Base-by-base conservation (phyloP, 2,113 vertebrate genomes). In the Channa maculata region DNA sequence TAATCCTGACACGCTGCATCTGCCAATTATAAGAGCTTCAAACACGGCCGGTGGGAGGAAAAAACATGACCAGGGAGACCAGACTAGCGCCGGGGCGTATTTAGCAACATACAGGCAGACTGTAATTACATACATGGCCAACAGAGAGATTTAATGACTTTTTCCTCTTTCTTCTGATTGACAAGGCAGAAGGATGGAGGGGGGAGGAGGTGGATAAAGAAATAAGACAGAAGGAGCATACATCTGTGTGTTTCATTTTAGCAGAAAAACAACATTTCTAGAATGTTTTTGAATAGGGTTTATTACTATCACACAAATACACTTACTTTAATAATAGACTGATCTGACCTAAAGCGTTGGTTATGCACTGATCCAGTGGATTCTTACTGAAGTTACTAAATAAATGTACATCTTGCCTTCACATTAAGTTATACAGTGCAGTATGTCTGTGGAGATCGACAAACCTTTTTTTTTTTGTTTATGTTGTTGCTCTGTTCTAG, bases 41-140 rank as follows among this genome's bases (percentile, higher is more conserved):
- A 94, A 94, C 92, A 92, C 85, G 84, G 85, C 90, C 88, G 92
- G 91, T 91, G 91, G 93, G 93, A 94, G 92, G 93, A 93, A 94
- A 92, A 92, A 94, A 94, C 93, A 93, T 93, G 94, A 93, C 93
- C 93, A 94, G 87, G 92, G 91, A 92, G 88, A 92, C 93, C 90
- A 91, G 90, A 90, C 87, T 66, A 89, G 90, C 87, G 86, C 86
- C 86, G 88, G 85, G 92, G 94, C 92, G 91, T 92, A 94, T 94
- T 94, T 94, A 95, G 94, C 92, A 93, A 92, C 94, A 94, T 93
- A 89, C 92, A 89, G 92, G 90, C 94, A 94, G 93, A 93, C 94
- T 95, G 91, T 94, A 95, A 95, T 95, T 95, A 94, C 91, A 94
- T 92, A 80, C 90, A 92, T 93, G 92, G 93, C 89, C 87, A 93